Evolutionary conservation across 2,888 invertebrate genomes (phyloP), one percentile per base, ranked within the genome.

Genomic region (Callyntrura sp.): DNA sequence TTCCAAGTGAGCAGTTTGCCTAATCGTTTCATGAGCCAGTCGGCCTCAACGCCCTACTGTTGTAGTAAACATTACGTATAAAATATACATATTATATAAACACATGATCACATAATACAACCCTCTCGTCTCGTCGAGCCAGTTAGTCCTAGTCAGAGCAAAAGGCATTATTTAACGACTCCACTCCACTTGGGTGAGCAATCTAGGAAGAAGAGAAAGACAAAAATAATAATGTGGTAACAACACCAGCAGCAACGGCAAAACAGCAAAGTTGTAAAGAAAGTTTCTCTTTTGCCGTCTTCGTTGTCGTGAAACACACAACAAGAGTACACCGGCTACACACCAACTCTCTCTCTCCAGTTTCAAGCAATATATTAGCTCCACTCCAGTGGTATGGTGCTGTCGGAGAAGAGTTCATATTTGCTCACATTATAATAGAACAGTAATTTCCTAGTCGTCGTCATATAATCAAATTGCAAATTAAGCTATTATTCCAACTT

Each of bases 401-500:
- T 57, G 60, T 60, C 51, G 28, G 68, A 85, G 60, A 62, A 79
- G 88, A 84, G 88, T 88, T 84, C 83, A 88, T 88, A 88, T 90
- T 90, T 91, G 90, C 90, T 90, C 90, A 84, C 88, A 76, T 91
- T 87, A 86, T 85, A 85, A 91, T 91, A 88, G 86, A 89, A 87
- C 90, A 88, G 88, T 90, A 89, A 91, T 91, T 92, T 91, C 91
- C 88, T 91, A 91, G 90, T 90, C 90, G 89, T 90, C 92, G 89
- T 78, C 87, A 85, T 91, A 91, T 92, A 92, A 92, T 93, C 92
- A 91, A 93, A 92, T 92, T 93, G 93, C 93, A 93, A 93, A 93
- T 92, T 93, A 92, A 93, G 92, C 93, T 93, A 93, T 93, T 93
- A 92, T 93, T 92, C 92, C 92, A 92, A 93, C 91, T 93, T 93